Percentiles rank a stretch among this genome's conserved stretches.
Evolutionary conservation across 2,888 invertebrate species (phyloP).

Genomic region (Macrosiphum euphorbiae): DNA sequence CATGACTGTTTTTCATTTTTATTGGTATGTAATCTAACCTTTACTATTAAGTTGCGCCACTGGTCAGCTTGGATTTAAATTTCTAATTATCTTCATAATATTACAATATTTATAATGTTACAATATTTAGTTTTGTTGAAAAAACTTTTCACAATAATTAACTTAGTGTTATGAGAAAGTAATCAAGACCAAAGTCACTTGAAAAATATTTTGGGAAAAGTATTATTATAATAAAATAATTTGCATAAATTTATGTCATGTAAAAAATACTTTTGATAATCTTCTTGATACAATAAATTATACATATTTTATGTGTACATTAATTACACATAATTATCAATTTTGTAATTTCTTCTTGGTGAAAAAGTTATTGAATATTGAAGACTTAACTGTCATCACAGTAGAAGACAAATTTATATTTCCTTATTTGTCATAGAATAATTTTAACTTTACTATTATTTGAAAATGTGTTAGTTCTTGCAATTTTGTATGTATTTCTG

Average conservation of each 20-base stretch:
- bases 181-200: slow-evolving; percentile 56
- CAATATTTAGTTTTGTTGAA: background rate
- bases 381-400: background rate
- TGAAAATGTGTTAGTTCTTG: background rate
- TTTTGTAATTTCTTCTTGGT: slow-evolving; percentile 23
- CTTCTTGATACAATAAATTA: background rate
- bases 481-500: background rate
- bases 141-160: slow-evolving; percentile 24
- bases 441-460: background rate
- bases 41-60: no score
- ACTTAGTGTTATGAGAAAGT: background rate
- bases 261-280: background rate
- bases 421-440: background rate
- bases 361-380: background rate
- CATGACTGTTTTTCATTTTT: no score
- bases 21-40: no score
- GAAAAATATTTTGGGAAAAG: slow-evolving; percentile 47
- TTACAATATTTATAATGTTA: background rate
- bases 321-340: slow-evolving; percentile 22
- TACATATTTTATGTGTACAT: background rate
- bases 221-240: background rate
- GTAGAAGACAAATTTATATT: background rate
- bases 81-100: background rate
- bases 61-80: slow-evolving; percentile 27
- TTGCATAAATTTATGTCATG: background rate